A percentile compares a stretch with the other conserved stretches of the same genome.
These are phyloP conservation scores for Vireo altiloquus DNA, from an alignment of 2,113 vertebrate genomes.

Conservation along the genomic window DNA sequence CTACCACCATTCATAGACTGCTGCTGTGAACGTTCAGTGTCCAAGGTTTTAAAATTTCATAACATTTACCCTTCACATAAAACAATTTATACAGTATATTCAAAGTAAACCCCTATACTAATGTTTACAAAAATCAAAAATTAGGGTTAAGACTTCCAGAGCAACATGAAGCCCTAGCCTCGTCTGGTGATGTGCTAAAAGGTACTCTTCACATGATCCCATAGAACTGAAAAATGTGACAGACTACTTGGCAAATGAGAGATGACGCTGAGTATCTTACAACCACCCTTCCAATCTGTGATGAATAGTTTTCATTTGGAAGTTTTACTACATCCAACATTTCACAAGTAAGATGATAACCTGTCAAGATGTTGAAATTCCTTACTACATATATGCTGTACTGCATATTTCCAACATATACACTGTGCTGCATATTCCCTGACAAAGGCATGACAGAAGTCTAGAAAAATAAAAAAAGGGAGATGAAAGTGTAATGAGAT, in stretches of 20 bases:
- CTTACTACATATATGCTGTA: neutral
- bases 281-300: neutral
- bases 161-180: neutral
- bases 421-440: neutral
- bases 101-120: neutral
- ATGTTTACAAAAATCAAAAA: neutral
- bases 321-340: neutral
- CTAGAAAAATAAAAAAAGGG: neutral
- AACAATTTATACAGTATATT: neutral
- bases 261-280: neutral
- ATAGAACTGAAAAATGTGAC: neutral
- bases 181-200: neutral
- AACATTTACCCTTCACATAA: neutral
- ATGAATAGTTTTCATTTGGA: neutral
- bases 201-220: neutral
- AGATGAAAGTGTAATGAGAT: neutral
- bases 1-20: slow-evolving; percentile 38
- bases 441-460: neutral
- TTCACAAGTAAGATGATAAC: neutral
- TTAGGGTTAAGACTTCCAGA: neutral
- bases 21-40: slow-evolving; percentile 20
- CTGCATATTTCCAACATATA: neutral
- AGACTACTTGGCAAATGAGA: neutral
- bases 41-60: slow-evolving; percentile 20
- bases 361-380: neutral